Evolutionary conservation across 2,797 vertebrate genomes (phyloP).

Genomic region (Monodelphis domestica): DNA sequence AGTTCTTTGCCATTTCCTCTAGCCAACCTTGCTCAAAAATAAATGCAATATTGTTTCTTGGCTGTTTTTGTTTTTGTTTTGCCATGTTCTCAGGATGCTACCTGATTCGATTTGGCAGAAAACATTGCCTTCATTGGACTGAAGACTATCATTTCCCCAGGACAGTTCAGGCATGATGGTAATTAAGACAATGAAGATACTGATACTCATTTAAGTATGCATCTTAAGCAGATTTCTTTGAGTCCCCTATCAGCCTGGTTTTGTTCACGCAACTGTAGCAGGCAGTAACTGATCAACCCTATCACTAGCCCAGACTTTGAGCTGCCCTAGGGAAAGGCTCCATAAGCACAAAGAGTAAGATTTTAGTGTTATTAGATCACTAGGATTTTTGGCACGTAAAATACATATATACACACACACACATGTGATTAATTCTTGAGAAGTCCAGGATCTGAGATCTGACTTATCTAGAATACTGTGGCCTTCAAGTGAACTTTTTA

Average conservation of each 20-base stretch:
- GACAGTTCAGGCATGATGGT: background rate
- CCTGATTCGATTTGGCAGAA: background rate
- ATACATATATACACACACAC: too few species aligned
- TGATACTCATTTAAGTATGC: background rate
- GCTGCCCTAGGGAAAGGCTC: background rate
- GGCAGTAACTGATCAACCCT: background rate
- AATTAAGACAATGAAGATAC: background rate
- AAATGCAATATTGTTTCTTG: background rate
- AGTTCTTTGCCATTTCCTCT: background rate
- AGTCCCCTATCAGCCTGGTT: background rate
- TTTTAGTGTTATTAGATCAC: background rate
- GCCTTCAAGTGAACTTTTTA: slow-evolving; percentile 45
- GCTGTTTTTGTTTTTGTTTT: background rate
- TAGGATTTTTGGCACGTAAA: background rate
- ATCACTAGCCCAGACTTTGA: background rate
- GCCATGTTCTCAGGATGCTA: background rate
- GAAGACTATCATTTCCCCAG: background rate
- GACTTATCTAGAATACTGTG: background rate
- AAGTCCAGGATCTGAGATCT: slow-evolving; percentile 12
- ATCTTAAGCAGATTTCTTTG: background rate
- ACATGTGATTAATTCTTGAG: background rate
- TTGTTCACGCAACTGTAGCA: background rate
- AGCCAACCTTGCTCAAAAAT: background rate
- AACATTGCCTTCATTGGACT: background rate
- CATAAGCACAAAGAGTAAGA: background rate